These are phyloP conservation scores for Cinara cedri DNA, from an alignment of 2,888 invertebrate species.

Conservation along the genomic window DNA sequence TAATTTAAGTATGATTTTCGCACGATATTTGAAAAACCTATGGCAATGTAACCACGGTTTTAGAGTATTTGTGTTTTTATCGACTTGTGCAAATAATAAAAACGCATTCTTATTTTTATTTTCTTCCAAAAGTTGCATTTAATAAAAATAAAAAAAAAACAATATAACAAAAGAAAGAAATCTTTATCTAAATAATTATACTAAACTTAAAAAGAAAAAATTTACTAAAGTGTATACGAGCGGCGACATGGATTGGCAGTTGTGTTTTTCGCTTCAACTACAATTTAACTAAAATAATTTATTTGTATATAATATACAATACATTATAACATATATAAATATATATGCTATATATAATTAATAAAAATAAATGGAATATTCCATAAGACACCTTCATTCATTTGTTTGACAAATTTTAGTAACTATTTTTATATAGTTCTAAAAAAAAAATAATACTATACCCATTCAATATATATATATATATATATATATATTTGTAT, in stretches of 20 bases:
- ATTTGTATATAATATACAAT: constrained; percentile 2
- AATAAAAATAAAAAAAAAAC: constrained; percentile 55
- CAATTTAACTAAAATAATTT: constrained; percentile 23
- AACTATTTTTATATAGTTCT: too few relatives aligned
- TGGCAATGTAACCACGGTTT: constrained; percentile 58
- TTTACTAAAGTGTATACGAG: constrained; percentile 38
- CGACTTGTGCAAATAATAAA: constrained; percentile 56
- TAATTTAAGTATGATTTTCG: constrained; percentile 24
- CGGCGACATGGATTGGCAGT: constrained; percentile 57
- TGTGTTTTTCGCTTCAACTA: constrained; percentile 55
- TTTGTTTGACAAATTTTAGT: too few relatives aligned
- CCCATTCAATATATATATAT: too few relatives aligned
- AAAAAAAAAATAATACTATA: too few relatives aligned
- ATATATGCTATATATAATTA: constrained; percentile 25
- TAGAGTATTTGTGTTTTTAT: constrained; percentile 59
- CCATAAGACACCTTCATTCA: too few relatives aligned
- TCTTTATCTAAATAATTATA: constrained; percentile 53
- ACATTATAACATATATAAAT: constrained; percentile 4
- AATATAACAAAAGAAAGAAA: constrained; percentile 52
- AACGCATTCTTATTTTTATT: constrained; percentile 53
- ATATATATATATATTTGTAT: too few relatives aligned
- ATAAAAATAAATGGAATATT: too few relatives aligned
- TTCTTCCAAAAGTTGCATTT: constrained; percentile 57
- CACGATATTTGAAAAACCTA: constrained; percentile 52
- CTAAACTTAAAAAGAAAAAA: constrained; percentile 53